A percentile compares a stretch with the other conserved stretches of the same genome.
Evolutionary conservation across 2,888 invertebrate genomes (phyloP).

Genomic region (Trachelus troglodyta): DNA sequence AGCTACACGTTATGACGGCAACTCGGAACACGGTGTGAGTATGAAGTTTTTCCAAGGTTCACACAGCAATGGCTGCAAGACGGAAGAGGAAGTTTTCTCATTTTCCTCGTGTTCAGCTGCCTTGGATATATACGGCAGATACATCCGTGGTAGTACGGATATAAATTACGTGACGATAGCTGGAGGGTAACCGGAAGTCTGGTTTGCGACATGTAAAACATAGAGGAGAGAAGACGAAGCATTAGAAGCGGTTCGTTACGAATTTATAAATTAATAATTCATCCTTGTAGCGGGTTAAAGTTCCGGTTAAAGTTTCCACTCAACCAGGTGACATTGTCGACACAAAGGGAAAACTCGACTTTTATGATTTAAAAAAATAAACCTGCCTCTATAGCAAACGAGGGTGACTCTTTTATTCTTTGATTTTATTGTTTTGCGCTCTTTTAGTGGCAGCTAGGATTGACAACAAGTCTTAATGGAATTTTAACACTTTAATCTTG

Average conservation of each 20-base stretch:
- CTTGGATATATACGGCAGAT: too few relatives aligned
- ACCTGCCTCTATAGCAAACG: constrained; percentile 2
- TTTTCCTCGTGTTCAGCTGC: too few relatives aligned
- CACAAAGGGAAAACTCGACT: constrained; percentile 13
- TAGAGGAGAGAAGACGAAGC: constrained; percentile 8
- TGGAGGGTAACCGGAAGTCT: constrained; percentile 21
- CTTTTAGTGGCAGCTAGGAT: too few relatives aligned
- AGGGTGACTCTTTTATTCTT: neutral
- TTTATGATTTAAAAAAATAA: constrained; percentile 18
- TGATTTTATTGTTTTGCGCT: too few relatives aligned
- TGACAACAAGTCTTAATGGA: too few relatives aligned
- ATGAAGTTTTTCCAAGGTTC: too few relatives aligned
- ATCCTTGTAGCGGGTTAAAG: constrained; percentile 35
- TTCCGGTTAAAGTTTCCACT: neutral
- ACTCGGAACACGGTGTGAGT: too few relatives aligned
- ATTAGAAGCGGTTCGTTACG: constrained; percentile 40
- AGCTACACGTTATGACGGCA: too few relatives aligned
- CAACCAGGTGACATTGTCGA: neutral
- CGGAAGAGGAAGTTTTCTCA: too few relatives aligned
- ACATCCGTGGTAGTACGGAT: constrained; percentile 18
- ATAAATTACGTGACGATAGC: constrained; percentile 39
- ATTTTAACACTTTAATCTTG: too few relatives aligned
- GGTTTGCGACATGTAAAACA: constrained; percentile 17
- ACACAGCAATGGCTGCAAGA: too few relatives aligned
- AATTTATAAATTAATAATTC: constrained; percentile 52